Evolutionary conservation across 2,113 vertebrate species (phyloP).

Genomic region (Embiotoca jacksoni): DNA sequence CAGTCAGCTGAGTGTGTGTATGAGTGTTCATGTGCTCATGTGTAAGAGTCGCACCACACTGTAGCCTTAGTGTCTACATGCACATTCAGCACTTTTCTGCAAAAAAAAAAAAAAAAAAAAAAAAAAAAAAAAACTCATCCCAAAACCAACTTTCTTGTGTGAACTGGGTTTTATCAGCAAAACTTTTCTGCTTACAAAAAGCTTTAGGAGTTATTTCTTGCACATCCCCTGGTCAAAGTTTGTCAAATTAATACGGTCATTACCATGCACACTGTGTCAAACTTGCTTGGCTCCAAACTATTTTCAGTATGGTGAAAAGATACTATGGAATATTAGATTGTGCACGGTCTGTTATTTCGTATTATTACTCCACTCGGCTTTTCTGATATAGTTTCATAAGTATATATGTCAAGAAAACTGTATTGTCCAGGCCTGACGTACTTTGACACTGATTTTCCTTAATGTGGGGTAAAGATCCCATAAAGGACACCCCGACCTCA

Average conservation of each 20-base stretch:
- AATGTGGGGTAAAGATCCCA: too few species aligned
- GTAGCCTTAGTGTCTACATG: conserved; percentile 18
- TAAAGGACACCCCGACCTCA: too few species aligned
- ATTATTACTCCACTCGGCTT: neutral
- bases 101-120: neutral
- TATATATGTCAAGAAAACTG: too few species aligned
- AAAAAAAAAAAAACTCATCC: conserved; percentile 42
- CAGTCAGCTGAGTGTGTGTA: conserved; percentile 50
- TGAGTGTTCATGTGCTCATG: conserved; percentile 27
- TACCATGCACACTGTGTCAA: conserved; percentile 39
- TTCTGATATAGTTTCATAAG: neutral
- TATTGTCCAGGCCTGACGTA: too few species aligned
- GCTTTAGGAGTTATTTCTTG: conserved; percentile 30
- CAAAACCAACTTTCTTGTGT: conserved; percentile 41
- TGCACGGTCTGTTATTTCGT: conserved; percentile 24
- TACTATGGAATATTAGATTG: conserved; percentile 23
- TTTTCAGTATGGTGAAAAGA: conserved; percentile 7
- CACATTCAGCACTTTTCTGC: conserved; percentile 63
- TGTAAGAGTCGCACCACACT: conserved; percentile 40
- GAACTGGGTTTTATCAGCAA: conserved; percentile 35
- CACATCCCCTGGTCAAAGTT: conserved; percentile 30
- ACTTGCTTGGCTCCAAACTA: conserved; percentile 17
- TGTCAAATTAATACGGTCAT: conserved; percentile 56
- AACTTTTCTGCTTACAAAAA: conserved; percentile 66
- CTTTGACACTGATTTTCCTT: too few species aligned